Percentiles rank a stretch among this genome's conserved stretches.
Conservation (phyloP, 2,797 vertebrate species). For the Morus bassanus region DNA sequence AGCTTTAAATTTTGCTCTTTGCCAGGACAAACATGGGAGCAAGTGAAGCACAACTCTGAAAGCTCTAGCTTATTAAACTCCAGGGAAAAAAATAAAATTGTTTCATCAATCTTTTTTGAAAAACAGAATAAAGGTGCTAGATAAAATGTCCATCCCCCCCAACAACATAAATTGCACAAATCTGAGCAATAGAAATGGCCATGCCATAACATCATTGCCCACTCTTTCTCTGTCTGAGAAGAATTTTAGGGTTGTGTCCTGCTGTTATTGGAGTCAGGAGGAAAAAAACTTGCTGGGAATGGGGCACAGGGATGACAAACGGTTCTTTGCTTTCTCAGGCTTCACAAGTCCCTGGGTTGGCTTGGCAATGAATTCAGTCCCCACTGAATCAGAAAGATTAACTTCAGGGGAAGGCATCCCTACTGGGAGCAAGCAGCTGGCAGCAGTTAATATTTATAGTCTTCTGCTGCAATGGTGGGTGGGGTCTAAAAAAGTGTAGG, state of each 20-base stretch:
- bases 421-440: constrained; percentile 2
- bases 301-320: not conserved
- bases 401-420: not conserved
- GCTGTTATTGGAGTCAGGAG: not conserved
- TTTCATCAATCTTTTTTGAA: not conserved
- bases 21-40: constrained; percentile 56
- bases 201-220: not conserved
- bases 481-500: not conserved
- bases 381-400: not conserved
- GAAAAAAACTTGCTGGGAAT: not conserved
- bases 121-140: not conserved
- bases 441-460: constrained; percentile 44
- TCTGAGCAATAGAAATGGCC: not conserved
- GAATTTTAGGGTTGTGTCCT: not conserved
- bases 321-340: not conserved
- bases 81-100: not conserved
- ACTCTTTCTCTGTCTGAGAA: not conserved
- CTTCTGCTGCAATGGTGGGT: not conserved
- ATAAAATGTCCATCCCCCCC: not conserved
- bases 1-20: not conserved
- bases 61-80: not conserved
- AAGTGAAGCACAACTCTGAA: not conserved
- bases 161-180: not conserved
- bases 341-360: not conserved
- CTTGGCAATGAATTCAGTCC: not conserved